These are phyloP conservation scores for Geopemphigus sp. DNA, from an alignment of 1,140 invertebrate genomes.

Conservation along the genomic window DNA sequence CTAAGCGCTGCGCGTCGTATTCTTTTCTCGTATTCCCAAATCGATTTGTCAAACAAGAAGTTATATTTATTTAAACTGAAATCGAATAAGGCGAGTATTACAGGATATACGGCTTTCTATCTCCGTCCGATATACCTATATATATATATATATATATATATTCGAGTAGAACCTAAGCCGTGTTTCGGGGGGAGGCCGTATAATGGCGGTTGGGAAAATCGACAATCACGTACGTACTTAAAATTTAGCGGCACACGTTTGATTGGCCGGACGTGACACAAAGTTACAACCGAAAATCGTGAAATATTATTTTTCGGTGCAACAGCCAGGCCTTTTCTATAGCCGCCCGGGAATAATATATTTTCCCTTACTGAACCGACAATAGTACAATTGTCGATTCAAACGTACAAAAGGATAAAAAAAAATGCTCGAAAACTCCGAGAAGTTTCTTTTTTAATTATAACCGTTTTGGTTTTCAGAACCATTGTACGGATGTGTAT, in stretches of 20 bases:
- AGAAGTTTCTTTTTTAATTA: no score
- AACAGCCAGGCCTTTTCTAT: neutral
- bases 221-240: constrained; percentile 40
- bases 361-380: neutral
- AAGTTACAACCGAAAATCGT: neutral
- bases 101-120: constrained; percentile 10
- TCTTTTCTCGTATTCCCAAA: constrained; percentile 15
- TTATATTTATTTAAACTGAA: constrained; percentile 35
- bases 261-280: constrained; percentile 36
- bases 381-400: neutral
- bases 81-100: constrained; percentile 24
- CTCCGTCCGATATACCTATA: neutral
- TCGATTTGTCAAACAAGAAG: constrained; percentile 43
- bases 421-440: no score
- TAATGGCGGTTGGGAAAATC: neutral
- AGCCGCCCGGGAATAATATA: neutral
- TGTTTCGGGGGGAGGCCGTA: neutral
- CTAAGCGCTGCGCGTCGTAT: neutral
- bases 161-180: neutral
- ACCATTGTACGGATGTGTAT: no score
- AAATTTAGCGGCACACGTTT: constrained; percentile 28
- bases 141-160: neutral
- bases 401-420: no score
- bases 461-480: no score
- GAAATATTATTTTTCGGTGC: constrained; percentile 14